Evolutionary conservation across 2,113 vertebrate species (phyloP), one percentile per base, ranked within the genome.

Genomic region (Hylia prasina): DNA sequence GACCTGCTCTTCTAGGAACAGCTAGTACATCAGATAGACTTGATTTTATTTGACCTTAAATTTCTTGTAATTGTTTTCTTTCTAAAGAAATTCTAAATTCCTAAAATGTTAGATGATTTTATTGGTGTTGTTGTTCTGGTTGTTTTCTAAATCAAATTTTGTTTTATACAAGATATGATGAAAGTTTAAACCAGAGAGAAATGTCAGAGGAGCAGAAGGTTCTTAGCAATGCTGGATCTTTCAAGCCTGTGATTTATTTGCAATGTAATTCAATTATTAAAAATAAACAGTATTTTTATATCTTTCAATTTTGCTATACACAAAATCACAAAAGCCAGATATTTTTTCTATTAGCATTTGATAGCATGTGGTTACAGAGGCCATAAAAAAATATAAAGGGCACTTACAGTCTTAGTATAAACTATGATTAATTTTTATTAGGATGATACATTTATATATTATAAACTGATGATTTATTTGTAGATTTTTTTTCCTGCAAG

Each of bases 401-500:
- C 69, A 79, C 61, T 97, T 91, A 87, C 31, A 89, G 30, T 96
- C 96, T 97, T 91, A 95, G 73, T 90, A 90, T 91, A 97, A 98
- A 93, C 89, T 87, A 75, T 93, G 97, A 98, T 97, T 97, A 97
- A 96, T 98, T 98, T 97, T 97, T 98, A 97, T 98, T 97, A 97
- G 93, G 77, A 96, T 92, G 80, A 97, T 97, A 89, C 61, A 96
- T 94, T 96, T 97, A 98, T 98, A 96, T 97, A 98, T 97, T 97
- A 98, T 92, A 97, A 98, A 97, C 94, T 93, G 96, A 98, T 97
- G 97, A 98, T 98, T 97, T 98, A 98, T 98, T 98, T 97, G 95
- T 97, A 97, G 97, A 96, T 97, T 94, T 86, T 94, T 98, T 98
- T 98, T 4, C 98, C 97, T 98, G 95, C 97, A 97, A 98, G 97